Evolutionary conservation across 2,113 vertebrate genomes (phyloP), one percentile per base, ranked within the genome.

Genomic region (Tauraco erythrolophus): DNA sequence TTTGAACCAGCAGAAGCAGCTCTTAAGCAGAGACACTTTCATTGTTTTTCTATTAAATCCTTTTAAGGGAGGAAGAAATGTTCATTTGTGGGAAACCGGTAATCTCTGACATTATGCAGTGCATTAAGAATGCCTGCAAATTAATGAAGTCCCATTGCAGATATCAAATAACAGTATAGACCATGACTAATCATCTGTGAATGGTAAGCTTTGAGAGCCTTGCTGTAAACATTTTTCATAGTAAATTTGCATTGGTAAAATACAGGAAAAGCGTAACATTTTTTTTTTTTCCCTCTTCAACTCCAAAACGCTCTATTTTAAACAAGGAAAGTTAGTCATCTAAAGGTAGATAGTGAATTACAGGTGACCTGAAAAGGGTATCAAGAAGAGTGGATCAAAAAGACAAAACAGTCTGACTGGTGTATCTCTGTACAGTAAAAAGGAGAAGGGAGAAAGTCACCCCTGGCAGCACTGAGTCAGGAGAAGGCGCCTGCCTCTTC

Each of bases 71-170:
- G 39, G 39, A 92, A 75, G 39, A 86, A 68, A 76, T 87, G 60
- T 85, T 83, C 9, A 25, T 92, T 86, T 93, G 53, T 85, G 64
- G 85, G 54, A 87, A 91, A 84, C 16, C 2, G 16, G 48, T 86
- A 92, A 89, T 82, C 74, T 86, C 87, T 89, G 78, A 57, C 56
- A 53, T 79, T 92, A 79, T 87, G 64, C 56, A 85, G 45, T 80
- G 31, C 72, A 57, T 83, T 92, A 78, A 89, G 82, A 94, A 88
- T 87, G 33, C 15, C 54, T 94, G 54, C 16, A 82, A 92, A 91
- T 89, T 92, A 94, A 84, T 71, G 39, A 95, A 93, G 81, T 65
- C 43, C 51, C 48, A 43, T 78, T 95, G 50, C 54, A 88, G 41
- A 45, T 81, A 58, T 60, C 62, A 61, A 84, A 41, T 65, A 90